A percentile compares a stretch with the other conserved stretches of the same genome.
Conservation (phyloP, 2,888 invertebrate genomes). For the Hydraecia micacea region DNA sequence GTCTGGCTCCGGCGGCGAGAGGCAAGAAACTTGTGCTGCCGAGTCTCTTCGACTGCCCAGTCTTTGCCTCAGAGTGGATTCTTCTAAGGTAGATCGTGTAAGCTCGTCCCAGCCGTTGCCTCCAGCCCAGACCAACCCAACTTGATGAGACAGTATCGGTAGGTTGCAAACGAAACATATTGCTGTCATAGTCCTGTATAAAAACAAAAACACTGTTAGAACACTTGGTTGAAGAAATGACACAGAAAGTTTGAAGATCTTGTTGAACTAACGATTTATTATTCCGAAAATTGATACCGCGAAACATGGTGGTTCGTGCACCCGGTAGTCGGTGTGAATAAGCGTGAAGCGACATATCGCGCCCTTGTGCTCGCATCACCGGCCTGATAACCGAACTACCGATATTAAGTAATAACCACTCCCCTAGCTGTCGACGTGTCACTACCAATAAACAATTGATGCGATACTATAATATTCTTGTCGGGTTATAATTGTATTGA, state of each 20-base stretch:
- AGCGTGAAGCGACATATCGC: conserved; percentile 82
- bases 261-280: conserved; percentile 85
- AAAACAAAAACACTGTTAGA: conserved; percentile 73
- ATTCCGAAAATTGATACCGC: conserved; percentile 82
- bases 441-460: conserved; percentile 82
- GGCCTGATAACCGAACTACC: conserved; percentile 85
- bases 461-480: conserved; percentile 69
- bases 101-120: conserved; percentile 98
- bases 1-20: conserved; percentile 96
- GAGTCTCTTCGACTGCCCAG: conserved; percentile 96
- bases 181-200: conserved; percentile 96
- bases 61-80: conserved; percentile 95
- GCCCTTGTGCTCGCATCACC: conserved; percentile 85
- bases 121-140: conserved; percentile 97
- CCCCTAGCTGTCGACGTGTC: conserved; percentile 82
- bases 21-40: conserved; percentile 96
- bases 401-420: conserved; percentile 88
- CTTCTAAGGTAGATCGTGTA: conserved; percentile 95
- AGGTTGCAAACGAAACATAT: conserved; percentile 99
- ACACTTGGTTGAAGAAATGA: conserved; percentile 8
- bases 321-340: conserved; percentile 74
- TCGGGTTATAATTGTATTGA: conserved; percentile 66
- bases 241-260: conserved; percentile 6
- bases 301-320: conserved; percentile 78
- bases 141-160: conserved; percentile 98